Conservation (phyloP, 1,140 invertebrate genomes). For the Aphelenchoides fujianensis region DNA sequence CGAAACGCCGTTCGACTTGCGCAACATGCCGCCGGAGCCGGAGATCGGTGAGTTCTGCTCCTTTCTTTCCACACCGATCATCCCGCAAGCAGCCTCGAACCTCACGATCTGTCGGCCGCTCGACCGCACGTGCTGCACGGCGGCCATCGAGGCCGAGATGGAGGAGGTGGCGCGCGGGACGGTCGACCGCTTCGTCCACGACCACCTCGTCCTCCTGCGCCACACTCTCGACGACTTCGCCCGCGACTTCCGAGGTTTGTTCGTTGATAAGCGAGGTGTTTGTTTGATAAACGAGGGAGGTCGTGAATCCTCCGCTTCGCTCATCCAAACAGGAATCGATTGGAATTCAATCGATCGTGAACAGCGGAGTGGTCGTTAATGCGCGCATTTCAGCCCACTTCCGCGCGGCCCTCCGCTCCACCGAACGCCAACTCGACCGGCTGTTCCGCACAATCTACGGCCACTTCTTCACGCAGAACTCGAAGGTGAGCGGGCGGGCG, state of each 20-base stretch:
- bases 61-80: constrained; percentile 1
- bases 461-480: neutral
- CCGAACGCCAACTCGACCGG: constrained; percentile 15
- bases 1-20: constrained; percentile 13
- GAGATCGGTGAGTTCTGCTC: neutral
- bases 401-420: neutral
- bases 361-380: neutral
- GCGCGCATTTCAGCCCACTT: constrained; percentile 11
- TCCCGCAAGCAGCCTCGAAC: neutral
- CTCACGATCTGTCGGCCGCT: constrained; percentile 1
- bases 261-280: neutral
- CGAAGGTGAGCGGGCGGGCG: constrained; percentile 19
- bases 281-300: neutral
- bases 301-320: neutral
- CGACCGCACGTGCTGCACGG: constrained; percentile 6
- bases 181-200: constrained; percentile 11
- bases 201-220: constrained; percentile 4
- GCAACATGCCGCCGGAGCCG: constrained; percentile 4
- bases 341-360: too few relatives aligned
- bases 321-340: too few relatives aligned
- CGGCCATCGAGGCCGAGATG: constrained; percentile 10
- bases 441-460: constrained; percentile 13
- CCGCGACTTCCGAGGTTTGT: constrained; percentile 13
- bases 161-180: neutral
- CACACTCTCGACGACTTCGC: constrained; percentile 15